Conservation (phyloP, 92 coral and sea anemone genomes). For the Desmophyllum pertusum region DNA sequence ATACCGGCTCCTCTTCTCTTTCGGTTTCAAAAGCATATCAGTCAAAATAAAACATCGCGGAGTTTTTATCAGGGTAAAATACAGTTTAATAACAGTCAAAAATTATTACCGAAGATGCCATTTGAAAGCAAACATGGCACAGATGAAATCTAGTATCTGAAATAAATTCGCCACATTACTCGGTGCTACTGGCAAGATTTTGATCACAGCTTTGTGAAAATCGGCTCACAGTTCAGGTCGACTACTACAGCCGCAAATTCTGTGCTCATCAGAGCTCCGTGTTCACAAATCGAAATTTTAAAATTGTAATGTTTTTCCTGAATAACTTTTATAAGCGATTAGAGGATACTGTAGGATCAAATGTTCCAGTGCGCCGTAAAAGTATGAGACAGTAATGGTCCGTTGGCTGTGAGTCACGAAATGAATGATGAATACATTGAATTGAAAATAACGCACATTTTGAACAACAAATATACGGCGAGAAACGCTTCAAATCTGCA, state of each 20-base stretch:
- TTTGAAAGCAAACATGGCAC: background rate
- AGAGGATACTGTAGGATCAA: background rate
- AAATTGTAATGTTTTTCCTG: background rate
- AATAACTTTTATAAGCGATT: background rate
- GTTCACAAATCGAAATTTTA: background rate
- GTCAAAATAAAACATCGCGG: background rate
- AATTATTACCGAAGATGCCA: slow-evolving; percentile 1
- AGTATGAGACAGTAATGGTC: slow-evolving; percentile 1
- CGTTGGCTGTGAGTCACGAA: slow-evolving; percentile 29
- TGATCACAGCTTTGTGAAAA: background rate
- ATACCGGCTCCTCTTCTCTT: slow-evolving; percentile 2
- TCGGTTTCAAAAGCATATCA: slow-evolving; percentile 22
- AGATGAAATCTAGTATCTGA: background rate
- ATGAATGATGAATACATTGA: slow-evolving; percentile 34
- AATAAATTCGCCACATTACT: slow-evolving; percentile 2
- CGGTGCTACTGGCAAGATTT: background rate
- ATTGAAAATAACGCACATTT: slow-evolving; percentile 38
- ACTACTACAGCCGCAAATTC: background rate
- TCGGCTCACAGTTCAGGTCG: background rate
- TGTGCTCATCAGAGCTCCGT: background rate
- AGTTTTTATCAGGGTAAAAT: background rate
- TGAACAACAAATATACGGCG: slow-evolving; percentile 14
- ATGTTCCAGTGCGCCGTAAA: background rate
- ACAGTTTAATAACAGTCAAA: background rate
- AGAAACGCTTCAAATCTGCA: background rate